phyloP scores from a whole-genome alignment of 2,888 invertebrate species.

The Phlogophora meticulosa region DNA sequence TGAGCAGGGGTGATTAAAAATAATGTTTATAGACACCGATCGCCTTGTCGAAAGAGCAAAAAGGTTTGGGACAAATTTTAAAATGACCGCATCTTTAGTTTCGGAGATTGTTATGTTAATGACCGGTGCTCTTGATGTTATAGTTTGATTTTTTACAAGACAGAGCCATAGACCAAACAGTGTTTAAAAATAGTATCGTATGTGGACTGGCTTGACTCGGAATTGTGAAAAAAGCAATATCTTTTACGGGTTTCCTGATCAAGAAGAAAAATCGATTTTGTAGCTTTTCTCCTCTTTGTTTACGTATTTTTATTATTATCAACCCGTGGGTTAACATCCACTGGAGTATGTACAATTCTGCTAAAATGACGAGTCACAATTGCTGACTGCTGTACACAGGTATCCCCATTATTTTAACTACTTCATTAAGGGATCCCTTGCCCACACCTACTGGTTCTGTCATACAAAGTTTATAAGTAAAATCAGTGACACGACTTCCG shows the following conservation, averaged over 20 bases:
- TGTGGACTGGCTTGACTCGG: conserved; percentile 71
- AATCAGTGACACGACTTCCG: not conserved
- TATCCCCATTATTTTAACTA: too few relatives aligned
- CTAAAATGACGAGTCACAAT: too few relatives aligned
- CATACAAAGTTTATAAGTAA: not conserved
- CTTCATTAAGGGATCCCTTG: too few relatives aligned
- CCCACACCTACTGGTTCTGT: not conserved
- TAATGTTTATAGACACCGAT: conserved; percentile 79
- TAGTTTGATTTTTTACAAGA: not conserved
- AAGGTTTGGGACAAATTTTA: conserved; percentile 69
- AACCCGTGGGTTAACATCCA: too few relatives aligned
- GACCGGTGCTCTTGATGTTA: conserved; percentile 34
- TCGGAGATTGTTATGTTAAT: conserved; percentile 54
- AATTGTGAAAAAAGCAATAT: not conserved
- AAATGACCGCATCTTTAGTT: conserved; percentile 73
- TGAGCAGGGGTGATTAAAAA: conserved; percentile 77
- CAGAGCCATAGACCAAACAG: conserved; percentile 40
- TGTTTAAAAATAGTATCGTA: conserved; percentile 84
- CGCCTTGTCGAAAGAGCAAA: conserved; percentile 72
- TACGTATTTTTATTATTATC: too few relatives aligned
- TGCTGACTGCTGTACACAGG: too few relatives aligned
- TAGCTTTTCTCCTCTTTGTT: not conserved
- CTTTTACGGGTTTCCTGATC: not conserved
- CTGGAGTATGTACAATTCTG: too few relatives aligned
- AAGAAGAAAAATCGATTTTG: not conserved